A percentile compares a stretch with the other conserved stretches of the same genome.
Evolutionary conservation across 2,888 invertebrate genomes (phyloP).

Genomic region (Microctonus aethiopoides): DNA sequence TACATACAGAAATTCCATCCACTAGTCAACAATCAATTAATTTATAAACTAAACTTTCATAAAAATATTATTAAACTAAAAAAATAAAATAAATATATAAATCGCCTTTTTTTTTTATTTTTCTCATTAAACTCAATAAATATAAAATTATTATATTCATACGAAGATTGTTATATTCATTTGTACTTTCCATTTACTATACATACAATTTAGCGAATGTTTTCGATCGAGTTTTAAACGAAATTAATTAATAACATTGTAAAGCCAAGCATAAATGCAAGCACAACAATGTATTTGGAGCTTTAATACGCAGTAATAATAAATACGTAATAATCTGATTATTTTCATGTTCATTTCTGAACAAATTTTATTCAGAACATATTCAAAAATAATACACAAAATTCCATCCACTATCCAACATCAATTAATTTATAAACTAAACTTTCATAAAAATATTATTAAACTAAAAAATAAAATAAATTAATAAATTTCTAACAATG

Average conservation of each 20-base stretch:
- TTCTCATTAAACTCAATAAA: no score
- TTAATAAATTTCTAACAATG: not conserved
- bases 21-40: no score
- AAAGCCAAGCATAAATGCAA: not conserved
- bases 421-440: not conserved
- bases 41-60: no score
- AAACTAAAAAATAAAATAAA: not conserved
- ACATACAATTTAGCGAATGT: not conserved
- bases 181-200: no score
- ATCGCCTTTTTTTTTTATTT: no score
- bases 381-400: no score
- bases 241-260: not conserved
- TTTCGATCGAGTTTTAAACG: not conserved
- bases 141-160: no score
- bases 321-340: not conserved
- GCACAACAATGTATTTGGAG: not conserved
- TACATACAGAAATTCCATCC: no score
- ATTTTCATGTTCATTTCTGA: not conserved
- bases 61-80: no score
- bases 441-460: not conserved
- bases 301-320: not conserved
- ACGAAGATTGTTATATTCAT: no score
- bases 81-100: no score
- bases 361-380: not conserved
- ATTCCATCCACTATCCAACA: no score